These are phyloP conservation scores for Talpa occidentalis DNA, from an alignment of 2,113 vertebrate species.

Conservation along the genomic window DNA sequence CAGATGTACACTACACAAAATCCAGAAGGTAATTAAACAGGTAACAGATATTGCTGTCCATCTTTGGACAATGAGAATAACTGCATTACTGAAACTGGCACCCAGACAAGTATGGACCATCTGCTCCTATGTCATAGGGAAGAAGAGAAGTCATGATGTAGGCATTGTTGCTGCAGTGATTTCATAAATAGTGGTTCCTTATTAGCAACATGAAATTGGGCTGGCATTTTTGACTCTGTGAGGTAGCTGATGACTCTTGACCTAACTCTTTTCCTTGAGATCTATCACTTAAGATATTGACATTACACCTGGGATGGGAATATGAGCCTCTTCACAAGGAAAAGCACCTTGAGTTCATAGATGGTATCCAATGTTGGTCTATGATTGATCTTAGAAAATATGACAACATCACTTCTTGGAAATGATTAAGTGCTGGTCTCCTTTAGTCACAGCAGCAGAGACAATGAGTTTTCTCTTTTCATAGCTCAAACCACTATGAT, in stretches of 20 bases:
- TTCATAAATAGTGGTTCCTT: neutral
- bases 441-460: neutral
- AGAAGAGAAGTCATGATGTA: neutral
- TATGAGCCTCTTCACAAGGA: conserved; percentile 13
- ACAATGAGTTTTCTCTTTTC: neutral
- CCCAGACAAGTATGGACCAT: neutral
- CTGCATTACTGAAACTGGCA: neutral
- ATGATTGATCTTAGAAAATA: neutral
- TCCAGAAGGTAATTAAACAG: neutral
- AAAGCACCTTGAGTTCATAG: neutral
- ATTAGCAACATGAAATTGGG: neutral
- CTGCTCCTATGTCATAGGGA: neutral
- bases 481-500: neutral
- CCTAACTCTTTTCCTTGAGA: neutral
- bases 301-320: neutral
- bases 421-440: neutral
- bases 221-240: neutral
- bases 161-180: neutral
- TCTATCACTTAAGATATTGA: neutral
- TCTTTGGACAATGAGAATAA: neutral
- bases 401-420: neutral
- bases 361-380: neutral
- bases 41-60: neutral
- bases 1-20: neutral
- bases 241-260: neutral